Evolutionary conservation across 2,888 invertebrate genomes (phyloP), one percentile per base, ranked within the genome.

Genomic region (Diaprepes abbreviatus): DNA sequence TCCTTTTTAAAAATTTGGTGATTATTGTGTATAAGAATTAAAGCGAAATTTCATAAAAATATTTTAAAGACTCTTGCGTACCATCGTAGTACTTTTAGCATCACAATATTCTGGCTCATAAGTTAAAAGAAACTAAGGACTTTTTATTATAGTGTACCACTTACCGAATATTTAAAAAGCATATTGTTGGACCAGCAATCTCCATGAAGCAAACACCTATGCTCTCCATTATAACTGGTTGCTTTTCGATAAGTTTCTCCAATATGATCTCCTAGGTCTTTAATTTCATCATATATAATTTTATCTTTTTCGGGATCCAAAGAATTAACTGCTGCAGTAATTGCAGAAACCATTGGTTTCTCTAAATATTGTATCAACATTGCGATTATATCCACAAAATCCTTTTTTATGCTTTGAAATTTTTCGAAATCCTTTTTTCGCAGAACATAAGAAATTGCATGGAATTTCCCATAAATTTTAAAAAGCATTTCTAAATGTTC

Each of bases 391-490:
- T 54, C 16, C 9, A n/a, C 24, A 6, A 16, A 14, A 1, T 14
- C 16, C 1, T 12, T 17, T 1, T 6, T 9, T 31, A 54, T 59
- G 28, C 31, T 21, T 28, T 58, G 17, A 36, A 50, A 69, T 28
- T 48, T 40, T 17, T 55, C 57, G 6, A 14, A n/a, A 7, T 68
- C 31, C 10, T 59, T 64, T 2, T 59, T 52, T 33, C 50, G 21
- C 3, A 68, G 24, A 3, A 50, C 67, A 28, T 64, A 68, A 28
- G 67, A 64, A 6, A 68, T 38, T 12, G 45, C 71, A 71, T 71
- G 71, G 14, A 64, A 64, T 38, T 54, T 66, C 9, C 59, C 71
- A 33, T 67, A 71, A 1, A 50, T 17, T 36, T 52, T 33, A 24
- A 71, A 71, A 36, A 67, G 12, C 16, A 14, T 16, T 33, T 58